Conservation (phyloP, 2,113 vertebrate species). For the Pica pica region DNA sequence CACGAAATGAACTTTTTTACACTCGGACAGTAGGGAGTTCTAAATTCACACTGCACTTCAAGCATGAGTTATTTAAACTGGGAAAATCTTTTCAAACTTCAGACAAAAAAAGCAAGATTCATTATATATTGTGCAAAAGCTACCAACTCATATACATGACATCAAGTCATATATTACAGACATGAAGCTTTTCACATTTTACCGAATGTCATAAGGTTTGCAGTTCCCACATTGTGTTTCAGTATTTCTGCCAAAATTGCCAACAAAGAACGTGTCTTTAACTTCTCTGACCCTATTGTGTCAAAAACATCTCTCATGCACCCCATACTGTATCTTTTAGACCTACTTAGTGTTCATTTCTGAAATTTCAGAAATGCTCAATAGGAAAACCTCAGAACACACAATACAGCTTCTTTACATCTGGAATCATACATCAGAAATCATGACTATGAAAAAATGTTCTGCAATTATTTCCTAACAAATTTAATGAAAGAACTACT, state of each 20-base stretch:
- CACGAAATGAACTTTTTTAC: not conserved
- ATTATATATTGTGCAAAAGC: conserved; percentile 69
- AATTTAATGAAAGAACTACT: not conserved
- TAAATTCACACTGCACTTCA: conserved; percentile 34
- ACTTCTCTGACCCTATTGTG: conserved; percentile 76
- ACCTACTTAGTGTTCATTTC: conserved; percentile 61
- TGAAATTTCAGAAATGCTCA: conserved; percentile 70
- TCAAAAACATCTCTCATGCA: conserved; percentile 73
- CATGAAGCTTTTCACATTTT: conserved; percentile 69
- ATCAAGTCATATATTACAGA: conserved; percentile 77
- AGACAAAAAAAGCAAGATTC: conserved; percentile 66
- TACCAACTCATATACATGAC: conserved; percentile 77
- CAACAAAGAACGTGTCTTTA: conserved; percentile 71
- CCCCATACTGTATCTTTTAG: conserved; percentile 61
- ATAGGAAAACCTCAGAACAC: conserved; percentile 59
- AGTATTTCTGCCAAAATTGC: conserved; percentile 73
- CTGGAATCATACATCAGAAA: conserved; percentile 64
- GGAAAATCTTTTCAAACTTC: conserved; percentile 65
- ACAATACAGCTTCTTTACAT: conserved; percentile 51
- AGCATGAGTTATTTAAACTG: conserved; percentile 52
- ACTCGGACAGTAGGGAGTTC: not conserved
- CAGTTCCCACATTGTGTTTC: conserved; percentile 64
- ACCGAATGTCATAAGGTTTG: conserved; percentile 65
- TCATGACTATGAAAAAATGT: not conserved
- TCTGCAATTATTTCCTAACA: not conserved